A percentile compares a stretch with the other conserved stretches of the same genome.
Conservation (phyloP, 2,888 invertebrate species). For the Dugesia japonica region DNA sequence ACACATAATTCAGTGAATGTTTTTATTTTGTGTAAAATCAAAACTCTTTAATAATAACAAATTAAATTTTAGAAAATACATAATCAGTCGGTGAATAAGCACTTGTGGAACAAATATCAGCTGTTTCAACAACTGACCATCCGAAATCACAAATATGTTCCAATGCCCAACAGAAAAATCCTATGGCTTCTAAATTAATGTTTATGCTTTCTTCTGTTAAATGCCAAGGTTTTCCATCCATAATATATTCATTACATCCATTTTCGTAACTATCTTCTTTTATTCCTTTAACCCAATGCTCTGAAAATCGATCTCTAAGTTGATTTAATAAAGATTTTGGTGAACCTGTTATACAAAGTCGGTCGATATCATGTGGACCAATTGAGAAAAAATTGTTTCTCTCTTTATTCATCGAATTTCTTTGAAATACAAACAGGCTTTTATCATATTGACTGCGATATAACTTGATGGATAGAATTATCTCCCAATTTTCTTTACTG, state of each 20-base stretch:
- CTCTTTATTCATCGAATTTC: neutral
- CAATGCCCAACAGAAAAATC: slow-evolving; percentile 27
- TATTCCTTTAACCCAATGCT: slow-evolving; percentile 29
- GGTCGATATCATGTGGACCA: slow-evolving; percentile 31
- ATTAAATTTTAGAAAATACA: neutral
- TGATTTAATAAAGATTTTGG: slow-evolving; percentile 23
- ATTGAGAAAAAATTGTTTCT: slow-evolving; percentile 28
- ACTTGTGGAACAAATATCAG: slow-evolving; percentile 33
- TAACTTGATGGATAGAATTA: slow-evolving; percentile 25
- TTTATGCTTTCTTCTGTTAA: slow-evolving; percentile 28
- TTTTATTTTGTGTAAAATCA: too few species aligned
- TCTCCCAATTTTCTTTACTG: slow-evolving; percentile 25
- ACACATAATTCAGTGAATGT: too few species aligned
- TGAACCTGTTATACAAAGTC: slow-evolving; percentile 30
- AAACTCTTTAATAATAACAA: too few species aligned
- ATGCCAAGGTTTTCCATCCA: slow-evolving; percentile 32
- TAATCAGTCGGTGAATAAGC: slow-evolving; percentile 31
- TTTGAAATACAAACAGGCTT: slow-evolving; percentile 29
- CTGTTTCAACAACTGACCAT: slow-evolving; percentile 30
- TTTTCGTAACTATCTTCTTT: slow-evolving; percentile 21
- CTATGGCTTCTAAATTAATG: slow-evolving; percentile 31
- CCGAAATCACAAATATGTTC: slow-evolving; percentile 25
- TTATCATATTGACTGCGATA: slow-evolving; percentile 34
- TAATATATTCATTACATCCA: slow-evolving; percentile 30
- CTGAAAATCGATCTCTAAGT: neutral